Conservation (phyloP, 2,113 vertebrate species). For the Zapus hudsonius region DNA sequence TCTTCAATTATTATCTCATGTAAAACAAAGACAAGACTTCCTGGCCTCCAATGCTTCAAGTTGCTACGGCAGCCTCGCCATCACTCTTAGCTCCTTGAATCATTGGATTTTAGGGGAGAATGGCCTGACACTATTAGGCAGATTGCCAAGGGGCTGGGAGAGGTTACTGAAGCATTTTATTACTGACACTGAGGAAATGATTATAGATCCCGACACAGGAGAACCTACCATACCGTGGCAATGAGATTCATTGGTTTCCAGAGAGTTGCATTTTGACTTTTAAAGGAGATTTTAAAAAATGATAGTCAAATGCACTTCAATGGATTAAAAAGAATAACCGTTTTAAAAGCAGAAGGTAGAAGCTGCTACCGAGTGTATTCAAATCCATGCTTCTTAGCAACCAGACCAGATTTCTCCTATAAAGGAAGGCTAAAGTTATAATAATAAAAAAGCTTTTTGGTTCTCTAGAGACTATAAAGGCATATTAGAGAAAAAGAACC, state of each 20-base stretch:
- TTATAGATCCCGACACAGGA: constrained; percentile 73
- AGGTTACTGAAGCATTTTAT: constrained; percentile 76
- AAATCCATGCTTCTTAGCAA: constrained; percentile 78
- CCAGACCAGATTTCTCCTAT: constrained; percentile 68
- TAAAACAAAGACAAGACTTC: constrained; percentile 44
- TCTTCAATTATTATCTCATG: constrained; percentile 33
- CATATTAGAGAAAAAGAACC: constrained; percentile 71
- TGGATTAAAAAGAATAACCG: constrained; percentile 75
- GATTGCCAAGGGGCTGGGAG: constrained; percentile 69
- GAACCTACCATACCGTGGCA: constrained; percentile 72
- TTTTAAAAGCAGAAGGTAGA: constrained; percentile 74
- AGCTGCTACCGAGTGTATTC: constrained; percentile 70
- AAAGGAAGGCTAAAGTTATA: constrained; percentile 62
- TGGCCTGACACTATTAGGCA: constrained; percentile 58
- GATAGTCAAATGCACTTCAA: constrained; percentile 76
- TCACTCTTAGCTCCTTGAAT: constrained; percentile 59
- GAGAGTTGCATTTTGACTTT: constrained; percentile 76
- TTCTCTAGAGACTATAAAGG: constrained; percentile 70
- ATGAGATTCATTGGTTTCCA: constrained; percentile 80
- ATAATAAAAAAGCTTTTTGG: constrained; percentile 47
- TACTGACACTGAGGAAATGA: constrained; percentile 76
- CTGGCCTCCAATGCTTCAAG: background rate
- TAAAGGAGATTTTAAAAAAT: constrained; percentile 74
- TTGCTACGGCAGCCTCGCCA: constrained; percentile 14
- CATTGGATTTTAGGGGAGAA: constrained; percentile 52